A percentile compares a stretch with the other conserved stretches of the same genome.
These are phyloP conservation scores for Todiramphus saurophagus DNA, from an alignment of 2,113 vertebrate species.

Conservation along the genomic window DNA sequence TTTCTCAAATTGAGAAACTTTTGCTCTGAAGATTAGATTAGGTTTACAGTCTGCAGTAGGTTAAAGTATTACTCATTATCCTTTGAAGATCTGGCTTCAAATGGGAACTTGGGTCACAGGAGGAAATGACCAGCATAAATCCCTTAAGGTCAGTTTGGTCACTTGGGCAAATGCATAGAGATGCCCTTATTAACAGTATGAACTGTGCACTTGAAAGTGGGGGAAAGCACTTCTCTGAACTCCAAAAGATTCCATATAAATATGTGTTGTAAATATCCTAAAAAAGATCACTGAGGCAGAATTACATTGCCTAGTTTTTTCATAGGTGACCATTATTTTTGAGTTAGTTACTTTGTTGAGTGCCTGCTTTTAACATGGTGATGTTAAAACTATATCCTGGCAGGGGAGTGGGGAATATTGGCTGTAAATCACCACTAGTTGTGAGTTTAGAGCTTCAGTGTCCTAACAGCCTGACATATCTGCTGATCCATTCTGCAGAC, in stretches of 20 bases:
- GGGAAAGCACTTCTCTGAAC: not conserved
- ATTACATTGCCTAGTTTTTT: not conserved
- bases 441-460: not conserved
- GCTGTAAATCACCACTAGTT: not conserved
- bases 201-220: not conserved
- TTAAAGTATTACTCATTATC: slow-evolving; percentile 1
- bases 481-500: not conserved
- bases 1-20: not conserved
- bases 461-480: not conserved
- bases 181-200: not conserved
- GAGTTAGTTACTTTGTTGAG: not conserved
- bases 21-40: not conserved
- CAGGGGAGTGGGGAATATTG: not conserved
- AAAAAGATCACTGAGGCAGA: not conserved
- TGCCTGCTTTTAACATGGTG: not conserved
- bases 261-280: not conserved
- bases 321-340: not conserved
- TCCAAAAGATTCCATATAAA: not conserved
- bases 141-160: not conserved
- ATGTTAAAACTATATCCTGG: not conserved
- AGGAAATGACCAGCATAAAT: not conserved
- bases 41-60: not conserved
- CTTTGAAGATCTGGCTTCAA: slow-evolving; percentile 1
- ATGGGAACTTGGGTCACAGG: not conserved
- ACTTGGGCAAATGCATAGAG: not conserved